phyloP scores from a whole-genome alignment of 2,113 vertebrate genomes.

The Jacana jacana region DNA sequence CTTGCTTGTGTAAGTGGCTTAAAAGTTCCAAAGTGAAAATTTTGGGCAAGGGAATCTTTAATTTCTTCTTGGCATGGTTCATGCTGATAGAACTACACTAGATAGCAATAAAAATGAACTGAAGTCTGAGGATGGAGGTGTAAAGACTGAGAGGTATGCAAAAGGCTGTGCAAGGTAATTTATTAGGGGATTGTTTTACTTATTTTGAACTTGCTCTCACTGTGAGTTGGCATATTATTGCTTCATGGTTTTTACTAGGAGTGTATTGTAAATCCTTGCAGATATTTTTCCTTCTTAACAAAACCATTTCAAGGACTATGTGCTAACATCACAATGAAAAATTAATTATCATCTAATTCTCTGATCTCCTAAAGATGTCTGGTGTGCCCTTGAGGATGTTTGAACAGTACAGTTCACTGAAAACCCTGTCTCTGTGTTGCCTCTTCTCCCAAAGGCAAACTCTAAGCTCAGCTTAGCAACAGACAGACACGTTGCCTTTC shows the following conservation, averaged over 20 bases:
- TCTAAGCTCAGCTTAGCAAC: not conserved
- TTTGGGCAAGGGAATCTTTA: not conserved
- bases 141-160: not conserved
- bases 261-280: not conserved
- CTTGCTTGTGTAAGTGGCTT: not conserved
- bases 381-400: not conserved
- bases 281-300: not conserved
- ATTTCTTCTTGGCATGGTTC: not conserved
- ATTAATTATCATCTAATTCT: not conserved
- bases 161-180: not conserved
- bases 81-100: not conserved
- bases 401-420: not conserved
- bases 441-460: not conserved
- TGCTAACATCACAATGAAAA: not conserved
- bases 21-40: not conserved
- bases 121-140: not conserved
- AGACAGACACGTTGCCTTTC: not conserved
- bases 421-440: not conserved
- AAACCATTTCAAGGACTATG: not conserved
- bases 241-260: not conserved
- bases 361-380: not conserved
- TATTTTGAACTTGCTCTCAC: not conserved
- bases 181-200: not conserved
- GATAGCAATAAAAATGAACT: not conserved
- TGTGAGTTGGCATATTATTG: not conserved